A percentile compares a stretch with the other conserved stretches of the same genome.
These are phyloP conservation scores for Aptenodytes patagonicus DNA, from an alignment of 2,113 vertebrate genomes.

Conservation along the genomic window DNA sequence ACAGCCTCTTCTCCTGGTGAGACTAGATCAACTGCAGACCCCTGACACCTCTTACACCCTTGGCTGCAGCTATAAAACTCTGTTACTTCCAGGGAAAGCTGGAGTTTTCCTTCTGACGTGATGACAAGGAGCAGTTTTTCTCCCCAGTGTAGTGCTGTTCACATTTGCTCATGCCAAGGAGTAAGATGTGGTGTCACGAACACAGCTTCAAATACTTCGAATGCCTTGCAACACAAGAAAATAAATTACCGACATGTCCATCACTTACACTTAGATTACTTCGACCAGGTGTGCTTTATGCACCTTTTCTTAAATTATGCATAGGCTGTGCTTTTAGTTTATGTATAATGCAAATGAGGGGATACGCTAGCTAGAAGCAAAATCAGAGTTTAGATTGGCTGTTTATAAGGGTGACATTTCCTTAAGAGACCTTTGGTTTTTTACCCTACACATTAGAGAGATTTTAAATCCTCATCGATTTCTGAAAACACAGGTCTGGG, in stretches of 20 bases:
- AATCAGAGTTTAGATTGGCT: neutral
- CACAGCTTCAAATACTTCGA: neutral
- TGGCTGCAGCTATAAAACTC: neutral
- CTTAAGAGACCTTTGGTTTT: neutral
- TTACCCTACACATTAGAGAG: neutral
- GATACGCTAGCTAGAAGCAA: neutral
- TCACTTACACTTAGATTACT: neutral
- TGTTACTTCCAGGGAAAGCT: neutral
- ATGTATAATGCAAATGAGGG: neutral
- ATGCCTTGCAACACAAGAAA: neutral
- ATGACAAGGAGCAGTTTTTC: neutral
- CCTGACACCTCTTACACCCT: neutral
- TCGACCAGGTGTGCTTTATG: neutral
- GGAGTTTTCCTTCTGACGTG: neutral
- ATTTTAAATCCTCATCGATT: conserved; percentile 5
- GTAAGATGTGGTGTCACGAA: neutral
- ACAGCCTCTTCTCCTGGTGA: neutral
- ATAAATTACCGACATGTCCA: neutral
- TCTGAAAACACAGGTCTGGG: neutral
- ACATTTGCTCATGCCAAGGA: neutral
- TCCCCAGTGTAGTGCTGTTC: neutral
- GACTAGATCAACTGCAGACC: neutral
- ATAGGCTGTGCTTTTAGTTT: neutral
- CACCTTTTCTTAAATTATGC: neutral
- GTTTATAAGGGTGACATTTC: neutral